phyloP scores from a whole-genome alignment of 1,140 invertebrate species.

The Pinna nobilis region DNA sequence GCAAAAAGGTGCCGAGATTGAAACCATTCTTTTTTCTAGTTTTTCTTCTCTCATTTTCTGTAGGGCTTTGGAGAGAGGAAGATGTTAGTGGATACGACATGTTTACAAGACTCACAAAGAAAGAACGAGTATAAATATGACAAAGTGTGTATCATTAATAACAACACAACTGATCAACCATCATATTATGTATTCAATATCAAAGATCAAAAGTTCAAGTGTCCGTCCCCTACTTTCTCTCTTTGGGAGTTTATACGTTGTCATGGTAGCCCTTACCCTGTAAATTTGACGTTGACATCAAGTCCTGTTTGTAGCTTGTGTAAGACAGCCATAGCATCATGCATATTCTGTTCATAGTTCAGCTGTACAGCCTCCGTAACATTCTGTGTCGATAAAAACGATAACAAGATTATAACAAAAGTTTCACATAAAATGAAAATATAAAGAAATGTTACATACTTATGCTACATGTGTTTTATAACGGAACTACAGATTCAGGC shows the following conservation, averaged over 20 bases:
- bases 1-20: no score
- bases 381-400: conserved; percentile 59
- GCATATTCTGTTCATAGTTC: conserved; percentile 80
- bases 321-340: conserved; percentile 79
- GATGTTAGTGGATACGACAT: no score
- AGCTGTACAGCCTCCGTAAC: conserved; percentile 72
- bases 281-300: conserved; percentile 81
- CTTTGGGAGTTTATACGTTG: not conserved
- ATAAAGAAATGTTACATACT: not conserved
- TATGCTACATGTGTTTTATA: conserved; percentile 4
- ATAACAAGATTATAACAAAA: not conserved
- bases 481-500: no score
- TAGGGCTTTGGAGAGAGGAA: no score
- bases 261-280: conserved; percentile 75
- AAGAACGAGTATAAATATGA: no score
- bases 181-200: not conserved
- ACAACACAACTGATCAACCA: no score
- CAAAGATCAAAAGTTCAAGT: not conserved
- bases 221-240: not conserved
- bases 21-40: no score
- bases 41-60: no score
- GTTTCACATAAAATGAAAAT: not conserved
- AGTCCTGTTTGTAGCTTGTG: conserved; percentile 79
- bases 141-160: no score
- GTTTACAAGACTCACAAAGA: no score